A percentile compares a stretch with the other conserved stretches of the same genome.
These are phyloP conservation scores for Drosophila pachea DNA, from an alignment of 1,140 invertebrate species.

Conservation along the genomic window DNA sequence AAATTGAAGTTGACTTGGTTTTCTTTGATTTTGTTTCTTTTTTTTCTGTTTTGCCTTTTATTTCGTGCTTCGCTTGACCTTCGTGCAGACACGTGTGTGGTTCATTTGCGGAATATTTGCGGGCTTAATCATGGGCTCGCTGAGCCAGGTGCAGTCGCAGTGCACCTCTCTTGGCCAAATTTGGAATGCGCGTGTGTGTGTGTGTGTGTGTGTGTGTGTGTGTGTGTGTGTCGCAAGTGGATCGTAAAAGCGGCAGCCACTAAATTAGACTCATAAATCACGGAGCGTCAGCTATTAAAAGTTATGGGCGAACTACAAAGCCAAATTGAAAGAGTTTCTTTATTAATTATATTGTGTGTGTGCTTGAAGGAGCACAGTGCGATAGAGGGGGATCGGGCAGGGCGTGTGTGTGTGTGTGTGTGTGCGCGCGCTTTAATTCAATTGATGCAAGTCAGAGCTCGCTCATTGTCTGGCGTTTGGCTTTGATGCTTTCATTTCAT, in stretches of 20 bases:
- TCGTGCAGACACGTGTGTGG: constrained; percentile 54
- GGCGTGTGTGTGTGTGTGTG: constrained; percentile 22
- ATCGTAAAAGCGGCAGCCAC: constrained; percentile 29
- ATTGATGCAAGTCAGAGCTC: constrained; percentile 44
- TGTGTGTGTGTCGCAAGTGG: not conserved
- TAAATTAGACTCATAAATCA: constrained; percentile 65
- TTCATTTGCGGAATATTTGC: constrained; percentile 26
- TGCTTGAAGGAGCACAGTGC: not conserved
- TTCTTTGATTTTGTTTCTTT: constrained; percentile 1
- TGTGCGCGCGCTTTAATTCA: constrained; percentile 68
- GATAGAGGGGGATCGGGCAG: too few relatives aligned
- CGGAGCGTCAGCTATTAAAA: constrained; percentile 43
- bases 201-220: not conserved
- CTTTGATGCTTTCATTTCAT: constrained; percentile 26
- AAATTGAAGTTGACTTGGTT: constrained; percentile 61
- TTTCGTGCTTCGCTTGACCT: constrained; percentile 54
- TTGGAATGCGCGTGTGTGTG: constrained; percentile 1
- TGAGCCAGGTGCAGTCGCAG: not conserved
- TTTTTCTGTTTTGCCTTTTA: not conserved
- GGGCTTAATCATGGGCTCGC: constrained; percentile 7
- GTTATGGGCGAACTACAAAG: constrained; percentile 18
- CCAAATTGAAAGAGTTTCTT: constrained; percentile 56
- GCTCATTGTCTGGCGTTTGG: constrained; percentile 18
- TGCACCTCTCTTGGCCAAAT: not conserved
- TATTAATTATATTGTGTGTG: constrained; percentile 14